Evolutionary conservation across 2,113 vertebrate species (phyloP).

Genomic region (Himantopus leucocephalus): DNA sequence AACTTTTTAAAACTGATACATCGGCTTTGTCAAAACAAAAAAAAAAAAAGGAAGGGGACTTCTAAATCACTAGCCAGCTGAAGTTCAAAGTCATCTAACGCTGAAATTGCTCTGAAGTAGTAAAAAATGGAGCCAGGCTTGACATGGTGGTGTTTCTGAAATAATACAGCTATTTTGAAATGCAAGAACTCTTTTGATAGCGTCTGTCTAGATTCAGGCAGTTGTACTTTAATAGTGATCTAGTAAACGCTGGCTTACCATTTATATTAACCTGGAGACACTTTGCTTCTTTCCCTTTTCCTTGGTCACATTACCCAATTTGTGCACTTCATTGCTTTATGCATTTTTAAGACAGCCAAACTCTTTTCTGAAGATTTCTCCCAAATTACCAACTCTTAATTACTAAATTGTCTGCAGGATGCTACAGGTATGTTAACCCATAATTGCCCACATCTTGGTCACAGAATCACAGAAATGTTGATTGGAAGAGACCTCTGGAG

Average conservation of each 20-base stretch:
- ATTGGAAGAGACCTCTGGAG: neutral
- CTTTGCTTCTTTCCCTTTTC: neutral
- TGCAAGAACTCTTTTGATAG: neutral
- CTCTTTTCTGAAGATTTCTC: neutral
- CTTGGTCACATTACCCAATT: neutral
- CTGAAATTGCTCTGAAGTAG: neutral
- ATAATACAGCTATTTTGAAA: neutral
- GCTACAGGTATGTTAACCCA: neutral
- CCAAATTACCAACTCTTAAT: neutral
- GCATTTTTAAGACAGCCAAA: neutral
- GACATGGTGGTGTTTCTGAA: neutral
- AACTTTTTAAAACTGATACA: neutral
- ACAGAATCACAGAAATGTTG: neutral
- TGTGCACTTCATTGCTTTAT: neutral
- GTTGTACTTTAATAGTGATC: neutral
- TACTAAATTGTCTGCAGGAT: neutral
- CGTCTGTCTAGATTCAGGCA: neutral
- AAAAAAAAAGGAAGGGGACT: neutral
- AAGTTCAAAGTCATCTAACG: neutral
- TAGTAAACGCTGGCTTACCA: neutral
- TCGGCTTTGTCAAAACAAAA: neutral
- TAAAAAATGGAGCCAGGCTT: neutral
- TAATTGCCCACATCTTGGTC: neutral
- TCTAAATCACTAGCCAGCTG: neutral
- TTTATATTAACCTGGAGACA: neutral